Evolutionary conservation across 2,888 invertebrate species (phyloP), one percentile per base, ranked within the genome.

Genomic region (Lordiphosa fenestrarum): DNA sequence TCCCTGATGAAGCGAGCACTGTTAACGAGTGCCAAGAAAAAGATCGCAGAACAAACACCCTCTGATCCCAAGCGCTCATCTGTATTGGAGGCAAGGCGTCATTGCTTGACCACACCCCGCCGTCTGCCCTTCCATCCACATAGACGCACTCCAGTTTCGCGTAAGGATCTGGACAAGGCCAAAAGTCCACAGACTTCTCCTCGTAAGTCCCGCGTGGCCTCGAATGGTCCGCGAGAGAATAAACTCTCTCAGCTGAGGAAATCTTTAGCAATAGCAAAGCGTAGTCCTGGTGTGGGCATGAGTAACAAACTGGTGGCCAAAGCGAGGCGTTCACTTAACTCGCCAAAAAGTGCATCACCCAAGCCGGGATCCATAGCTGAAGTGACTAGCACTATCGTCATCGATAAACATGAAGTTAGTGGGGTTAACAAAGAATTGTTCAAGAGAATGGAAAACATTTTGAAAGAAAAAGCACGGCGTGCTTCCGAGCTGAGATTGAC

Each of bases 1-100:
- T 87, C 88, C 0, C 54, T 88, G 2, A 87, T 86, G 74, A 88
- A 87, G 62, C 77, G 84, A 21, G 88, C 83, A 0, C 47, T 88
- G 23, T 37, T 88, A 4, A 81, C 86, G n/a, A 88, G 88, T 54
- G 86, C 86, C 7, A 88, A 86, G 38, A 88, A 88, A 50, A 73
- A 76, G 36, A 68, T 63, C 3, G 42, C 52, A 1, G 58, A 56
- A 44, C 44, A 41, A 7, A 57, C 50, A 0, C 55, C 72, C 4
- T 56, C 72, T 1, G 25, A 23, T 6, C n/a, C 42, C 4, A 64
- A 54, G 5, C 44, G 60, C 4, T n/a, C 53, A 7, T 49, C 67
- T 2, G 7, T 67, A 3, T 30, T 69, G 0, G 57, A 50, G 0
- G 15, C 48, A n/a, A 70, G 69, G 6, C 80, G 81, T 3, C 71